Conservation (phyloP, 1,140 invertebrate species). For the Lasioglossum baleicum region DNA sequence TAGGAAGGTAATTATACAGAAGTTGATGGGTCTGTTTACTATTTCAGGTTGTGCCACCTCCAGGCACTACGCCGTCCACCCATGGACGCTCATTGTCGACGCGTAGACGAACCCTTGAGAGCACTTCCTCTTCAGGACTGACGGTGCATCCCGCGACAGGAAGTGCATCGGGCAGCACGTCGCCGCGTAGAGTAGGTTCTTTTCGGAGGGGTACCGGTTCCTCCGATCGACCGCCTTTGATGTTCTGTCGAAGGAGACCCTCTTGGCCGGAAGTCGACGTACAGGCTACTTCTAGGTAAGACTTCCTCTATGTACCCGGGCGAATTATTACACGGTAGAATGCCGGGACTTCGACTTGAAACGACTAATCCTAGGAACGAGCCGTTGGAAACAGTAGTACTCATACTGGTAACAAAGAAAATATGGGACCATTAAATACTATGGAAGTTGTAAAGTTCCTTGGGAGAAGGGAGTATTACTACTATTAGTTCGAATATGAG, state of each 20-base stretch:
- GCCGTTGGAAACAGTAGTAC: too few relatives aligned
- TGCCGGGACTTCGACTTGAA: background rate
- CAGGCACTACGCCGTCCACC: slow-evolving; percentile 80
- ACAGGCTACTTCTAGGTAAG: slow-evolving; percentile 88
- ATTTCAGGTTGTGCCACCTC: slow-evolving; percentile 82
- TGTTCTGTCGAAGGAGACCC: slow-evolving; percentile 87
- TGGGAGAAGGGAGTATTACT: too few relatives aligned
- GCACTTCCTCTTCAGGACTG: slow-evolving; percentile 64
- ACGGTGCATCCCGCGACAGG: slow-evolving; percentile 79
- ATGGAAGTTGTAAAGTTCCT: too few relatives aligned
- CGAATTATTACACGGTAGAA: background rate
- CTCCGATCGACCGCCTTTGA: slow-evolving; percentile 82
- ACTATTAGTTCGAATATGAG: too few relatives aligned
- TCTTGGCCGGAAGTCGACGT: slow-evolving; percentile 91
- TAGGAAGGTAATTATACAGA: background rate
- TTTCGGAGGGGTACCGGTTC: slow-evolving; percentile 76
- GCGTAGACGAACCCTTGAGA: slow-evolving; percentile 71
- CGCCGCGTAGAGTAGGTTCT: slow-evolving; percentile 63
- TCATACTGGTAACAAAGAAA: too few relatives aligned
- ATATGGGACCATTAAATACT: too few relatives aligned
- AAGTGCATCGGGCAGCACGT: slow-evolving; percentile 53
- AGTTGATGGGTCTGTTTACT: slow-evolving; percentile 1
- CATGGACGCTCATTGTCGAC: slow-evolving; percentile 66
- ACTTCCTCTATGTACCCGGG: background rate
- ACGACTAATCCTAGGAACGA: background rate